Conservation (phyloP, 2,113 vertebrate species). For the Corythaeola cristata region DNA sequence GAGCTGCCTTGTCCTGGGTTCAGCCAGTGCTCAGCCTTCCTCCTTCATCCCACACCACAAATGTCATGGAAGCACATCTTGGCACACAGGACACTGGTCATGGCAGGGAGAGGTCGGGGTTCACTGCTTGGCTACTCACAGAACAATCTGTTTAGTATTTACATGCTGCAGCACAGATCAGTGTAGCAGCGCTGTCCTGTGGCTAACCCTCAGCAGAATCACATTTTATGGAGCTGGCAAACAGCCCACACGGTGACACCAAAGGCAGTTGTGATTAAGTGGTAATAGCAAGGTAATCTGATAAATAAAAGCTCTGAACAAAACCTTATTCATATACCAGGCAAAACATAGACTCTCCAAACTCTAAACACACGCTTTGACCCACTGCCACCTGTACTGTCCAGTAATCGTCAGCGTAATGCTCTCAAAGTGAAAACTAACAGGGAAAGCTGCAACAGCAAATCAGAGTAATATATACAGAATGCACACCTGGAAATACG, state of each 20-base stretch:
- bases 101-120: background rate
- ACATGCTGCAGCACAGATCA: rapidly evolving
- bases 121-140: background rate
- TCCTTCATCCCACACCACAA: background rate
- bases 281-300: background rate
- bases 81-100: background rate
- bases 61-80: rapidly evolving
- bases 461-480: background rate
- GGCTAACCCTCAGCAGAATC: background rate
- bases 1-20: background rate
- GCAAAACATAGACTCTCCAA: background rate
- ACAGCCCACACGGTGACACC: background rate
- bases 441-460: background rate
- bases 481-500: background rate
- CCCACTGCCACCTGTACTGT: background rate
- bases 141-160: background rate
- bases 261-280: background rate
- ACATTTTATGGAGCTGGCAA: background rate
- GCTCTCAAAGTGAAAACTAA: background rate
- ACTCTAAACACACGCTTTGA: background rate
- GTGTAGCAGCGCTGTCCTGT: background rate
- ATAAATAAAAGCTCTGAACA: background rate
- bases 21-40: background rate
- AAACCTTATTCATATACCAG: background rate
- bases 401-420: background rate